phyloP scores from a whole-genome alignment of 1,140 invertebrate genomes.

The Spodoptera frugiperda region DNA sequence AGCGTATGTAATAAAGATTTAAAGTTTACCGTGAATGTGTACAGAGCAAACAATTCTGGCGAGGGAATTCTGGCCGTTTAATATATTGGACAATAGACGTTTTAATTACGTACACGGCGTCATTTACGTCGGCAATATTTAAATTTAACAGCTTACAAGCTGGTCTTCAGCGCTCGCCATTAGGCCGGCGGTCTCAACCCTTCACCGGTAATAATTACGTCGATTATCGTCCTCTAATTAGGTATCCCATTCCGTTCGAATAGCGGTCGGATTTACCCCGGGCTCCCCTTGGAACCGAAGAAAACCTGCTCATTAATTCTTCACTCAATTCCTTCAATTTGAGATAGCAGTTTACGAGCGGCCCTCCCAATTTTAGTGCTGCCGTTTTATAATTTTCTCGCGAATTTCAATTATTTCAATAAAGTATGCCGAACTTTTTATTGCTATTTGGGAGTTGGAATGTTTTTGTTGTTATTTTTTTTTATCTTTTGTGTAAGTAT shows the following conservation, averaged over 20 bases:
- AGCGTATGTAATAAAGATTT: neutral
- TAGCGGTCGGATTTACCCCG: conserved; percentile 25
- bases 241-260: conserved; percentile 36
- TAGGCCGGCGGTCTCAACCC: conserved; percentile 25
- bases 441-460: conserved; percentile 31
- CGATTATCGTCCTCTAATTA: conserved; percentile 53
- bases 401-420: conserved; percentile 36
- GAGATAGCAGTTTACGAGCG: conserved; percentile 45
- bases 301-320: conserved; percentile 47
- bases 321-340: conserved; percentile 47
- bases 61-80: conserved; percentile 16
- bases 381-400: conserved; percentile 46
- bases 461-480: neutral
- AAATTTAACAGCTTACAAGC: conserved; percentile 25
- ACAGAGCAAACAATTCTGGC: conserved; percentile 7
- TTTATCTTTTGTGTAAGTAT: neutral
- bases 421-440: conserved; percentile 36
- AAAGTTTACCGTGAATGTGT: neutral
- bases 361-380: conserved; percentile 42
- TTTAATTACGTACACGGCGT: conserved; percentile 16
- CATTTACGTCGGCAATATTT: conserved; percentile 26
- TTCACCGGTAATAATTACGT: conserved; percentile 39
- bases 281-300: conserved; percentile 11
- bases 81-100: conserved; percentile 16
- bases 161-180: conserved; percentile 13